These are phyloP conservation scores for Pseudomyrmex concolor DNA, from an alignment of 1,140 invertebrate species.

Conservation along the genomic window DNA sequence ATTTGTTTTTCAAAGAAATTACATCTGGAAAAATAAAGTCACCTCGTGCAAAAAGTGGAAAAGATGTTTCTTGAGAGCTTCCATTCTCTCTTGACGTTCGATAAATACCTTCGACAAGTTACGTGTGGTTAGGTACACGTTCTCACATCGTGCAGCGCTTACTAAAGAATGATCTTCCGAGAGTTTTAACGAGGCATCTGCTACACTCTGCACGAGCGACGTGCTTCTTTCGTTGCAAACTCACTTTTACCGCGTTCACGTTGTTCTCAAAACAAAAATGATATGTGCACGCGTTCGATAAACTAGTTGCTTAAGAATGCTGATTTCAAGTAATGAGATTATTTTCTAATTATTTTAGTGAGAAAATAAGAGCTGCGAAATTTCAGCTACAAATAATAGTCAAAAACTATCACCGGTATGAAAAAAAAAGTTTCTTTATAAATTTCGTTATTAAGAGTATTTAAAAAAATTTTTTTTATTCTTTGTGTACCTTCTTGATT, in stretches of 20 bases:
- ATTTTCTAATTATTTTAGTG: slow-evolving; percentile 37
- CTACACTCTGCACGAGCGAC: background rate
- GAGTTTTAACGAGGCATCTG: slow-evolving; percentile 55
- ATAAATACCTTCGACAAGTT: slow-evolving; percentile 46
- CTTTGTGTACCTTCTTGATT: background rate
- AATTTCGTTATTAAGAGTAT: slow-evolving; percentile 15
- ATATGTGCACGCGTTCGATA: background rate
- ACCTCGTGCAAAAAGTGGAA: slow-evolving; percentile 27
- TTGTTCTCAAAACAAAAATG: slow-evolving; percentile 7
- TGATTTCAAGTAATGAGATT: slow-evolving; percentile 10
- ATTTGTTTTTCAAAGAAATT: background rate
- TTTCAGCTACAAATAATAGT: slow-evolving; percentile 5
- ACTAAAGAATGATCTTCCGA: slow-evolving; percentile 44
- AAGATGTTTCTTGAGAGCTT: slow-evolving; percentile 15
- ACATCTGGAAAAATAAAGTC: slow-evolving; percentile 23
- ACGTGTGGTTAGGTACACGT: slow-evolving; percentile 40
- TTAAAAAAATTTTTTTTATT: slow-evolving; percentile 7
- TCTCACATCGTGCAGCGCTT: background rate
- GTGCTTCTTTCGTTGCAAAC: background rate
- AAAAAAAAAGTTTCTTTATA: background rate
- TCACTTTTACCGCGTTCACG: slow-evolving; percentile 8
- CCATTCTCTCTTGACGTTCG: slow-evolving; percentile 13
- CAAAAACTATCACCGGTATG: background rate
- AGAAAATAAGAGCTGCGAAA: background rate
- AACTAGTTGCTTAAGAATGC: slow-evolving; percentile 14